These are phyloP conservation scores for Andinoacara biseriatus DNA, from an alignment of 2,113 vertebrate species.

Conservation along the genomic window DNA sequence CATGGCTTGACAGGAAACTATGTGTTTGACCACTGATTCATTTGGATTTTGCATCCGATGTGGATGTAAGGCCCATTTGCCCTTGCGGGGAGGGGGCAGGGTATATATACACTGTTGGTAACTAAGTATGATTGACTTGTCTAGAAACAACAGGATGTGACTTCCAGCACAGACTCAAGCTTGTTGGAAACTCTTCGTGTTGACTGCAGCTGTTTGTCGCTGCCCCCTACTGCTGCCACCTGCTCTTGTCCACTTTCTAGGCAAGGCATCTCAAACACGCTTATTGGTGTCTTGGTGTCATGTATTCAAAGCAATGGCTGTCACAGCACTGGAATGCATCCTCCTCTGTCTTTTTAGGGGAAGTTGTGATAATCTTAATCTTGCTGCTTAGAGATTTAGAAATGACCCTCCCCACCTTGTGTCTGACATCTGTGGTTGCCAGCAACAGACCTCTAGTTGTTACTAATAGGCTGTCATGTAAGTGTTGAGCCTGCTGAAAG, in stretches of 20 bases:
- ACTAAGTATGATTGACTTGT: too few relatives aligned
- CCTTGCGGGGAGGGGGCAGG: too few relatives aligned
- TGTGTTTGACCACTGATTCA: neutral
- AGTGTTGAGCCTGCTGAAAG: slow-evolving; percentile 7
- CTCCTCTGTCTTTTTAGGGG: neutral
- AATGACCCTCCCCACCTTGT: neutral
- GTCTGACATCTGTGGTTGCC: neutral
- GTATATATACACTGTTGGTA: too few relatives aligned
- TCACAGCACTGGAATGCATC: neutral
- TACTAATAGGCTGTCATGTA: neutral
- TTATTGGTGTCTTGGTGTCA: neutral
- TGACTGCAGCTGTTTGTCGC: slow-evolving; percentile 3
- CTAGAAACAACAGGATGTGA: neutral
- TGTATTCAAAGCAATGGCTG: neutral
- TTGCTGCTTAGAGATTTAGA: too few relatives aligned
- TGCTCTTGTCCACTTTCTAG: neutral
- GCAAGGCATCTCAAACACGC: neutral
- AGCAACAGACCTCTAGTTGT: neutral
- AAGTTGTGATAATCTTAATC: too few relatives aligned
- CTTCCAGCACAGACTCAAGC: neutral
- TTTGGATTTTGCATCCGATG: neutral
- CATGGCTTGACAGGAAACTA: neutral
- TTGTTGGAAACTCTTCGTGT: neutral
- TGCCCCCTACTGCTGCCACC: neutral
- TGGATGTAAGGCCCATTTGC: neutral